Percentiles rank a stretch among this genome's conserved stretches.
Evolutionary conservation across 2,113 vertebrate species (phyloP).

Genomic region (Ia io): DNA sequence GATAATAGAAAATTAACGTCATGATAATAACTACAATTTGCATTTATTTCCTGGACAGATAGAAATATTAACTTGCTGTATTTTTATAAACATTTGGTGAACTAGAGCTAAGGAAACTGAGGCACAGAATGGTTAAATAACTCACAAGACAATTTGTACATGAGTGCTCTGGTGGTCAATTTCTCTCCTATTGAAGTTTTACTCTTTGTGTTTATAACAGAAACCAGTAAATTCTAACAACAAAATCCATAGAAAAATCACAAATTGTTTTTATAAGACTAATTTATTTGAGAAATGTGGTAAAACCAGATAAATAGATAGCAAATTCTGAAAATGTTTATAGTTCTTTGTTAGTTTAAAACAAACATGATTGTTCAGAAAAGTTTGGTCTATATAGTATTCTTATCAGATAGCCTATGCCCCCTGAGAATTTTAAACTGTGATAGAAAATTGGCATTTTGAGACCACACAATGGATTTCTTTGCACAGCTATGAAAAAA

Average conservation of each 20-base stretch:
- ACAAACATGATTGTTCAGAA: background rate
- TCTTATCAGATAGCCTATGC: background rate
- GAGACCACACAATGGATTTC: background rate
- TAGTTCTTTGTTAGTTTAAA: slow-evolving; percentile 16
- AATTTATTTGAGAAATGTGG: background rate
- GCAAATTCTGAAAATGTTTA: background rate
- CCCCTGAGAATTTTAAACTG: background rate
- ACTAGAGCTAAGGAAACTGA: background rate
- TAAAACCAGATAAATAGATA: background rate
- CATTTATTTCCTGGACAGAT: background rate
- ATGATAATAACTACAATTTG: background rate
- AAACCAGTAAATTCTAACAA: background rate
- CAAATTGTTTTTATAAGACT: background rate
- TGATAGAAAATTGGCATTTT: background rate
- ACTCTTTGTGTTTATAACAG: background rate
- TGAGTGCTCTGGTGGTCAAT: background rate
- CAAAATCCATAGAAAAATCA: background rate
- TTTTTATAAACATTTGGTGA: background rate
- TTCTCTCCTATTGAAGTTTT: background rate
- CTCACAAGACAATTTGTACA: background rate
- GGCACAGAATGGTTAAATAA: background rate
- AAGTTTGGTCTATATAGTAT: background rate
- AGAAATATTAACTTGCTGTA: background rate
- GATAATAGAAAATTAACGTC: background rate
- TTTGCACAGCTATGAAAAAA: background rate